Evolutionary conservation across 2,113 vertebrate species (phyloP).

Genomic region (Pseudorhombus dupliciocellatus): DNA sequence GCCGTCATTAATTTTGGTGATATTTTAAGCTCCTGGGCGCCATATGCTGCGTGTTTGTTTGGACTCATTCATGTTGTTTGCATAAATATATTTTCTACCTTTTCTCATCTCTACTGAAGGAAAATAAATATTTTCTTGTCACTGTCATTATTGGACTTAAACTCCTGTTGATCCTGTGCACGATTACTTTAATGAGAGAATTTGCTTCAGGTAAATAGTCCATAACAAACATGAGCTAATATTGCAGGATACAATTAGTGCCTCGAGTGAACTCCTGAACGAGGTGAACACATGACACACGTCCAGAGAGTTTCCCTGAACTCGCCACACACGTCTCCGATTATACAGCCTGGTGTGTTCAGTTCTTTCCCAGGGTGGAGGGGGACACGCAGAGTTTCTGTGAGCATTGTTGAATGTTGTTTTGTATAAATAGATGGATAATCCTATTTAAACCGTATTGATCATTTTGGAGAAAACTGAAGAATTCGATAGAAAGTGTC

Average conservation of each 20-base stretch:
- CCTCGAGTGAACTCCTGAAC: not conserved
- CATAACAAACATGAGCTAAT: conserved; percentile 10
- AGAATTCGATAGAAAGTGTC: too few species aligned
- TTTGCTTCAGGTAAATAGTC: conserved; percentile 15
- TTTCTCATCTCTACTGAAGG: not conserved
- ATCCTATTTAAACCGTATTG: too few species aligned
- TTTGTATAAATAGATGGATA: too few species aligned
- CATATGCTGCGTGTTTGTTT: conserved; percentile 12
- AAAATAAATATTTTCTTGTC: not conserved
- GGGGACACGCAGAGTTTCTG: not conserved
- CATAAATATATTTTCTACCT: conserved; percentile 4
- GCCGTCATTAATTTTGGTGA: conserved; percentile 38
- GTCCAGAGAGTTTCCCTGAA: not conserved
- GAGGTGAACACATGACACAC: not conserved
- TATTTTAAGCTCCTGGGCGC: conserved; percentile 42
- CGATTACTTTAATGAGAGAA: conserved; percentile 25
- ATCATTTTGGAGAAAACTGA: too few species aligned
- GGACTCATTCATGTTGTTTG: conserved; percentile 7
- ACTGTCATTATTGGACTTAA: conserved; percentile 7
- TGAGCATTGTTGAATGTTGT: too few species aligned
- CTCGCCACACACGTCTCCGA: not conserved
- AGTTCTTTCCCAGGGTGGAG: not conserved
- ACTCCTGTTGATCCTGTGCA: conserved; percentile 1
- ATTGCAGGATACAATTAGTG: conserved; percentile 9
- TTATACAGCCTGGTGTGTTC: not conserved